Evolutionary conservation across 1,140 invertebrate species (phyloP), one percentile per base, ranked within the genome.

Genomic region (Bacillus rossius): DNA sequence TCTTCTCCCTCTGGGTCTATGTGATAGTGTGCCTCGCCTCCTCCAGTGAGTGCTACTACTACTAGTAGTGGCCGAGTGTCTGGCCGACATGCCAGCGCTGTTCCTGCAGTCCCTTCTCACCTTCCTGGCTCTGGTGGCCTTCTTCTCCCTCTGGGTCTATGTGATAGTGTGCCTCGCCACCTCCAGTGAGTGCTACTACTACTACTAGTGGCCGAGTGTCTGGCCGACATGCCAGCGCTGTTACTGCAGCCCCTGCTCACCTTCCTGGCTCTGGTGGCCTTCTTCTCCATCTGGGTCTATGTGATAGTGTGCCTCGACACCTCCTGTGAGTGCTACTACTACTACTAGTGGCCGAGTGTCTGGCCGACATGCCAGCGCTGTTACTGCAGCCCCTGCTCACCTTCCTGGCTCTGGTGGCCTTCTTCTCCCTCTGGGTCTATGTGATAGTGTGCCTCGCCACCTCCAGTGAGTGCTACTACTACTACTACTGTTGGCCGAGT

Each of bases 51-150:
- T 78, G 41, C n/a, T n/a, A n/a, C n/a, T n/a, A n/a, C n/a, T n/a
- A n/a, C n/a, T n/a, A n/a, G n/a, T n/a, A n/a, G n/a, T n/a, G n/a
- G n/a, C n/a, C n/a, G n/a, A n/a, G n/a, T n/a, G n/a, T n/a, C n/a
- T n/a, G n/a, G n/a, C 84, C 48, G 84, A 85, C 66, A 80, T 96
- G 60, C 93, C 94, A 5, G 84, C 82, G n/a, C 73, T 98, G 22
- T 86, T 96, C 66, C 75, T 94, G 19, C 93, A 95, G 68, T 94
- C 94, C 1, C 69, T 96, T 1, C 75, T 93, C 57, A 96, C 94
- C 0, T 94, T 94, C 69, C 60, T 89, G 43, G 80, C 87, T 47
- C 76, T 96, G 0, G 72, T 88, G 23, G 59, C 84, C 40, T 96
- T 96, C 71, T 88, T 94, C 61, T 73, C 84, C 40, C 92, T 91